Percentiles rank a stretch among this genome's conserved stretches.
These are phyloP conservation scores for Harpalus rubripes DNA, from an alignment of 2,888 invertebrate species.

Conservation along the genomic window DNA sequence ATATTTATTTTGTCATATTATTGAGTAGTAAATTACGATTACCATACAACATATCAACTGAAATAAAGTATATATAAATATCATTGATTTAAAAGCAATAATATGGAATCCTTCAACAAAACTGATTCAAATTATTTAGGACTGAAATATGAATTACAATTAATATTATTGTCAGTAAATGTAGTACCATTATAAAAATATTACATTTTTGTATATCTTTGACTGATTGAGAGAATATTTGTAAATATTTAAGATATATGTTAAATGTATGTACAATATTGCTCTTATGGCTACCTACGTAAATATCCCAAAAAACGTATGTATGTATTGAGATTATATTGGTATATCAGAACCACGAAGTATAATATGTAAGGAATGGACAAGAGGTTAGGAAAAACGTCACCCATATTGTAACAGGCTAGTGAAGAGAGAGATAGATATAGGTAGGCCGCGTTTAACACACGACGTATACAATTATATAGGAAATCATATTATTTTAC, in stretches of 20 bases:
- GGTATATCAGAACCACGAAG: background rate
- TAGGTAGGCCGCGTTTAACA: no score
- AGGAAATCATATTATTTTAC: no score
- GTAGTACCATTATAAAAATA: background rate
- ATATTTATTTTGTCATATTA: constrained; percentile 40
- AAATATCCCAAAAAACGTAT: background rate
- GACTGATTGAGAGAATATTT: background rate
- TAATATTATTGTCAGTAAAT: background rate
- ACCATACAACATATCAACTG: constrained; percentile 27
- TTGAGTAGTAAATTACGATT: background rate
- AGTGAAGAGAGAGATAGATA: no score
- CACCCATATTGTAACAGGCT: no score
- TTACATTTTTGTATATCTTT: background rate
- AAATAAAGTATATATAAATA: constrained; percentile 3
- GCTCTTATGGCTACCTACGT: background rate
- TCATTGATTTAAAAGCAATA: constrained; percentile 38
- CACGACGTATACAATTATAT: no score
- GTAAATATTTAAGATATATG: background rate
- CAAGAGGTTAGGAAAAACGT: no score
- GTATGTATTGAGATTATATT: background rate
- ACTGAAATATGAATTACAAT: background rate
- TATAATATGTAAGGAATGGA: no score
- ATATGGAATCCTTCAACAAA: background rate
- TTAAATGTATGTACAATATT: constrained; percentile 3
- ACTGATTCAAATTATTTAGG: background rate